Evolutionary conservation across 2,113 vertebrate species (phyloP).

Genomic region (Aegotheles bennettii): DNA sequence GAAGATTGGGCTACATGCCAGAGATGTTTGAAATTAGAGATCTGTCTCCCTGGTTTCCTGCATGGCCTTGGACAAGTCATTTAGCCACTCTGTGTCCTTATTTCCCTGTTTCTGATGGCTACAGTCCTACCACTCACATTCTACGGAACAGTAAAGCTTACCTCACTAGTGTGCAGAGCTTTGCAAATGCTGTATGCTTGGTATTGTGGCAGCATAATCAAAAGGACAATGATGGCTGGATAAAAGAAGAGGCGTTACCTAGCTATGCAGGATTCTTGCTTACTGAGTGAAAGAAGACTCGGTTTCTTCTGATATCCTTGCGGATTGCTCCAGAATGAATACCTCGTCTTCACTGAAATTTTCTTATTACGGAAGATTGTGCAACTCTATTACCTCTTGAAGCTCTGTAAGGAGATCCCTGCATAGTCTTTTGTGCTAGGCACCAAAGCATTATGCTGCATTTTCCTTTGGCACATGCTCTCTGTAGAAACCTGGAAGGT

Average conservation of each 20-base stretch:
- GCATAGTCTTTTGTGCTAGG: not conserved
- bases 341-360: not conserved
- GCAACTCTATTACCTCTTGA: not conserved
- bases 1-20: not conserved
- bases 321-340: not conserved
- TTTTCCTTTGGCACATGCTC: not conserved
- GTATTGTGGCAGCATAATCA: not conserved
- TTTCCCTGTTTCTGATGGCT: not conserved
- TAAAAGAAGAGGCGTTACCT: not conserved
- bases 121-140: not conserved
- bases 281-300: not conserved
- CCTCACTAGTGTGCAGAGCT: not conserved
- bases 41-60: not conserved
- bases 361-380: not conserved
- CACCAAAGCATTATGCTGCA: not conserved
- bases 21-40: not conserved
- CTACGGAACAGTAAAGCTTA: not conserved
- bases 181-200: not conserved
- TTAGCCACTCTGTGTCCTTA: not conserved
- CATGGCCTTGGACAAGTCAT: not conserved
- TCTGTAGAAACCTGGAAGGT: not conserved
- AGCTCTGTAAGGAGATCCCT: not conserved
- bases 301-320: not conserved
- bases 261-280: not conserved
- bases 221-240: not conserved